Evolutionary conservation across 2,888 invertebrate genomes (phyloP), one percentile per base, ranked within the genome.

Genomic region (Poecilus cupreus): DNA sequence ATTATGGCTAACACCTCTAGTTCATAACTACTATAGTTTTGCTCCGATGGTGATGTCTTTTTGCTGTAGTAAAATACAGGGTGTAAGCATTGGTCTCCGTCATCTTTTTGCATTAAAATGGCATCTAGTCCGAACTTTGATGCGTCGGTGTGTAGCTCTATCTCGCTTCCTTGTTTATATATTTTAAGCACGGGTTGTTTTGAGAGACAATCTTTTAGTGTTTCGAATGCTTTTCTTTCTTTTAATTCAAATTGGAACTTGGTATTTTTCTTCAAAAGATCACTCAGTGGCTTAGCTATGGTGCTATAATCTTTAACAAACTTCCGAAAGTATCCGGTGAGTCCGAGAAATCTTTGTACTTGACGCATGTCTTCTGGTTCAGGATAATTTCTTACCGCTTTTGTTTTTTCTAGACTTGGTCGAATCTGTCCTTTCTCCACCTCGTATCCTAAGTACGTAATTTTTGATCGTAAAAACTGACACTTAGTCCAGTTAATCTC

Each of bases 41-140:
- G n/a, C 10, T 70, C 70, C 1, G 37, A 8, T 1, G n/a, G 16
- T 1, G 37, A 26, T 1, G 16, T 70, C 16, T 70, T 37, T 2
- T 32, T 37, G 11, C 70, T 70, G 2, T 18, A 18, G 11, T 70
- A 70, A 20, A 18, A 37, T 1, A 70, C 3, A 2, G 70, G 43
- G 37, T 70, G 70, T 0, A 37, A 18, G 1, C 13, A 2, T 1
- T 70, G 3, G 13, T 43, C 70, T 13, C 37, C 84, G 2, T 18
- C 13, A 78, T 83, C 82, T 22, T 80, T 78, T 51, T 86, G 85
- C 1, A 86, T 16, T 2, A 85, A 13, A 0, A 85, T 82, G 5
- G 83, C 85, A 0, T 83, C 84, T 10, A 82, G 82, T 1, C 85
- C 84, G 3, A 24, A 37, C 22, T 24, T 80, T 0, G 72, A 83